phyloP scores from a whole-genome alignment of 2,113 vertebrate genomes.

The Elephas maximus region DNA sequence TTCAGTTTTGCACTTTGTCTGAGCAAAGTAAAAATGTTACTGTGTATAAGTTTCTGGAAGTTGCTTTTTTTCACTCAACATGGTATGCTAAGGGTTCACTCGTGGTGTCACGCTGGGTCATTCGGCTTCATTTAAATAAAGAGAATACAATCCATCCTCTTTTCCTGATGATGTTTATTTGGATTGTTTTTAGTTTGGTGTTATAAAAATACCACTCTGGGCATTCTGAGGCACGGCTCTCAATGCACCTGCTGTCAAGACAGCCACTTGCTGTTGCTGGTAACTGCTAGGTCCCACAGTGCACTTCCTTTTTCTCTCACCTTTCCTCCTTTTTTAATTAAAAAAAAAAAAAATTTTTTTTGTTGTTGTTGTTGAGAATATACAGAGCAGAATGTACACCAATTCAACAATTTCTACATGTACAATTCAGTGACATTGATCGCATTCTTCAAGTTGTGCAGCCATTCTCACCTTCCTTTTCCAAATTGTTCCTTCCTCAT shows the following conservation, averaged over 20 bases:
- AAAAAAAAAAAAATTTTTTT: too few species aligned
- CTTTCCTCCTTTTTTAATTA: not conserved
- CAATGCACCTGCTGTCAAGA: too few species aligned
- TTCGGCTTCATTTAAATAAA: not conserved
- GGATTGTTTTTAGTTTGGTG: not conserved
- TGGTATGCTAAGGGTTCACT: not conserved
- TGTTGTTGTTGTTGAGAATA: not conserved
- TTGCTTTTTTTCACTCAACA: not conserved
- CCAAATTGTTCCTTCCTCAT: too few species aligned
- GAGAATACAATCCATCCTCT: not conserved
- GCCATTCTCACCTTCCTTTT: not conserved
- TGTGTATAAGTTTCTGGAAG: not conserved
- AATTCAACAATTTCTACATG: not conserved
- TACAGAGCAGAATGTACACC: not conserved
- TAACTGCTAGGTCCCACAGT: fast-evolving
- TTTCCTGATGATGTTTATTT: not conserved
- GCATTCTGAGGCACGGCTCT: not conserved
- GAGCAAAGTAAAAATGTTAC: not conserved
- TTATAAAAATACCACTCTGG: not conserved
- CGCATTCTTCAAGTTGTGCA: not conserved
- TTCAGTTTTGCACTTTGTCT: not conserved
- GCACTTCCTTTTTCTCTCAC: not conserved
- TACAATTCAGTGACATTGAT: not conserved
- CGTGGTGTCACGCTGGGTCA: not conserved
- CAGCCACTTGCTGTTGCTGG: not conserved